phyloP scores from a whole-genome alignment of 2,888 invertebrate genomes.

The Andrena trimmerana region DNA sequence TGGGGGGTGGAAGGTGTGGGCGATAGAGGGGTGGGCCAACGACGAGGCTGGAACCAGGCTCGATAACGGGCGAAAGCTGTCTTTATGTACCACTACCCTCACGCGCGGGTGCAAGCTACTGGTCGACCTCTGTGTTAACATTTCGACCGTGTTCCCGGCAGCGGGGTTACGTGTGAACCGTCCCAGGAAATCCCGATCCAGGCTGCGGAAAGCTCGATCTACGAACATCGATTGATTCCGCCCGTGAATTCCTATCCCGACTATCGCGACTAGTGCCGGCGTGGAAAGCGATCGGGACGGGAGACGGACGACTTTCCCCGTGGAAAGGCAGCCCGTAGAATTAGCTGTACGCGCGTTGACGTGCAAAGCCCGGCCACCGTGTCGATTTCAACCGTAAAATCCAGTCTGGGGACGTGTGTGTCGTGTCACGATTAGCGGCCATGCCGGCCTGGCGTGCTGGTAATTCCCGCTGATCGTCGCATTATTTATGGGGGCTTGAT shows the following conservation, averaged over 20 bases:
- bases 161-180: slow-evolving; percentile 60
- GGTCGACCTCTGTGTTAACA: slow-evolving; percentile 48
- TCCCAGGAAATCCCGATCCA: slow-evolving; percentile 62
- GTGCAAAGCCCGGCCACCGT: slow-evolving; percentile 53
- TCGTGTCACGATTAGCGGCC: slow-evolving; percentile 56
- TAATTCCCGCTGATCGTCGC: slow-evolving; percentile 55
- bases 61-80: slow-evolving; percentile 75
- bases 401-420: slow-evolving; percentile 45
- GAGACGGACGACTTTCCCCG: slow-evolving; percentile 60
- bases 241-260: slow-evolving; percentile 46
- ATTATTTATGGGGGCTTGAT: slow-evolving; percentile 46
- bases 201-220: slow-evolving; percentile 60
- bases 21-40: slow-evolving; percentile 37
- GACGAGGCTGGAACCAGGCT: slow-evolving; percentile 59
- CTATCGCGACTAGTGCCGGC: slow-evolving; percentile 12
- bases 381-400: slow-evolving; percentile 60
- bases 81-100: slow-evolving; percentile 65
- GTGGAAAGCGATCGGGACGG: slow-evolving; percentile 52
- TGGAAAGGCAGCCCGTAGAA: slow-evolving; percentile 50
- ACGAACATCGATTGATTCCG: slow-evolving; percentile 61
- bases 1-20: slow-evolving; percentile 25
- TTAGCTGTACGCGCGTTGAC: slow-evolving; percentile 54
- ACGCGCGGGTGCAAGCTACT: slow-evolving; percentile 33
- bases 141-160: slow-evolving; percentile 27
- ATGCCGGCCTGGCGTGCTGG: slow-evolving; percentile 42